These are phyloP conservation scores for Epicauta chinensis DNA, from an alignment of 1,140 invertebrate species.

Conservation along the genomic window DNA sequence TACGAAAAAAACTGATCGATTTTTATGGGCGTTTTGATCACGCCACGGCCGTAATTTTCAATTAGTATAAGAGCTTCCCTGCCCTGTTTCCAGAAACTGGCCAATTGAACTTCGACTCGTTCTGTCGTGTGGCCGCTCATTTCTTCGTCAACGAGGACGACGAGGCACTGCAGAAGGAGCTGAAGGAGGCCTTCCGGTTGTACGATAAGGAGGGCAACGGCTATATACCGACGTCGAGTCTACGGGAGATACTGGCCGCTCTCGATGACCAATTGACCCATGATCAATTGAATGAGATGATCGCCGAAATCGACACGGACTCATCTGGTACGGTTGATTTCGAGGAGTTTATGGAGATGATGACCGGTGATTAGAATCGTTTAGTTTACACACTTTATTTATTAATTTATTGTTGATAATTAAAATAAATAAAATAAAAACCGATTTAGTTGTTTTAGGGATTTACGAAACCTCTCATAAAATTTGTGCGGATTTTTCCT, in stretches of 20 bases:
- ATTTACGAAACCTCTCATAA: too few species aligned
- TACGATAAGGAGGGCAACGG: constrained; percentile 76
- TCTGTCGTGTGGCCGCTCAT: constrained; percentile 61
- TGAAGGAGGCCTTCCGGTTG: constrained; percentile 68
- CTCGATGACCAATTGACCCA: constrained; percentile 74
- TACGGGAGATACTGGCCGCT: constrained; percentile 70
- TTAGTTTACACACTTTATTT: too few species aligned
- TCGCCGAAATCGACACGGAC: constrained; percentile 76
- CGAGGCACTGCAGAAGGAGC: constrained; percentile 69
- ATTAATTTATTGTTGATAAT: too few species aligned
- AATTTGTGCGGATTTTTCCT: too few species aligned
- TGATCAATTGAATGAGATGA: constrained; percentile 78
- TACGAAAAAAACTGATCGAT: too few species aligned
- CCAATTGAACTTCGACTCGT: constrained; percentile 60
- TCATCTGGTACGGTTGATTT: constrained; percentile 79
- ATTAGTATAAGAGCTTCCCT: too few species aligned
- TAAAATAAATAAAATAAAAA: too few species aligned
- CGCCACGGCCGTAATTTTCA: too few species aligned
- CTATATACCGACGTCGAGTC: constrained; percentile 73
- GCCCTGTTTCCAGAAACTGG: constrained; percentile 56
- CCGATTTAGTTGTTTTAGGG: too few species aligned
- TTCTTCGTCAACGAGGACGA: constrained; percentile 70
- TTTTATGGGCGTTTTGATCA: too few species aligned
- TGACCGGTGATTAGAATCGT: constrained; percentile 56
- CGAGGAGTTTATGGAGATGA: constrained; percentile 73